Percentiles rank a stretch among this genome's conserved stretches.
Evolutionary conservation across 2,888 invertebrate species (phyloP).

Genomic region (Eulithis testata): DNA sequence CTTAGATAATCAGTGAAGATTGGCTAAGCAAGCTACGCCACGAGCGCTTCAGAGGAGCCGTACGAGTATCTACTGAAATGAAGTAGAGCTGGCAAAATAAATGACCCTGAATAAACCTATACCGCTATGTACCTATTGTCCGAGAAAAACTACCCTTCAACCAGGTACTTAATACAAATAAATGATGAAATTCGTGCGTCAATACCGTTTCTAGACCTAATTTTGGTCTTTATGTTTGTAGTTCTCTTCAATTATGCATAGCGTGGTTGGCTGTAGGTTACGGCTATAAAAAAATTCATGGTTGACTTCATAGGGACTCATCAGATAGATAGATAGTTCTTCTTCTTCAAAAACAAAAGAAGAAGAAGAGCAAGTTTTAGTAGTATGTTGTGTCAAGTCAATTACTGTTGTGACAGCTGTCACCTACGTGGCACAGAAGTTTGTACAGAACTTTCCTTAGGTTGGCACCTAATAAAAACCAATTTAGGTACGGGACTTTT

Average conservation of each 20-base stretch:
- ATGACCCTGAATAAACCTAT: not conserved
- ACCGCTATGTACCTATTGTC: not conserved
- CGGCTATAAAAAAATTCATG: too few species aligned
- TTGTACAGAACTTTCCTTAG: too few species aligned
- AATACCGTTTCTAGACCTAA: conserved; percentile 13
- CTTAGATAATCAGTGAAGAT: too few species aligned
- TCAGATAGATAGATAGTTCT: too few species aligned
- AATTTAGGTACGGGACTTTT: too few species aligned
- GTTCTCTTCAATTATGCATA: conserved; percentile 11
- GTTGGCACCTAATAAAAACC: too few species aligned
- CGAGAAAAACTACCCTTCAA: not conserved
- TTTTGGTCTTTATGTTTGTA: not conserved
- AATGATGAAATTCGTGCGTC: conserved; percentile 14
- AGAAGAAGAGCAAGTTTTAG: too few species aligned
- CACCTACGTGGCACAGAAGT: too few species aligned
- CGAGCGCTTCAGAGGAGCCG: not conserved
- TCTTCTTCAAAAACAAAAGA: too few species aligned
- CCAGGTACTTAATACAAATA: conserved; percentile 16
- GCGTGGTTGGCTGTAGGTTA: not conserved
- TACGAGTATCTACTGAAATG: not conserved
- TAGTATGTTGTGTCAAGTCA: not conserved
- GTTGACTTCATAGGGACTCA: too few species aligned
- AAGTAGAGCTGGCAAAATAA: not conserved
- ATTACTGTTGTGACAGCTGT: not conserved
- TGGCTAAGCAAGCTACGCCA: too few species aligned